These are phyloP conservation scores for Plagiodera versicolora DNA, from an alignment of 2,888 invertebrate genomes.

Conservation along the genomic window DNA sequence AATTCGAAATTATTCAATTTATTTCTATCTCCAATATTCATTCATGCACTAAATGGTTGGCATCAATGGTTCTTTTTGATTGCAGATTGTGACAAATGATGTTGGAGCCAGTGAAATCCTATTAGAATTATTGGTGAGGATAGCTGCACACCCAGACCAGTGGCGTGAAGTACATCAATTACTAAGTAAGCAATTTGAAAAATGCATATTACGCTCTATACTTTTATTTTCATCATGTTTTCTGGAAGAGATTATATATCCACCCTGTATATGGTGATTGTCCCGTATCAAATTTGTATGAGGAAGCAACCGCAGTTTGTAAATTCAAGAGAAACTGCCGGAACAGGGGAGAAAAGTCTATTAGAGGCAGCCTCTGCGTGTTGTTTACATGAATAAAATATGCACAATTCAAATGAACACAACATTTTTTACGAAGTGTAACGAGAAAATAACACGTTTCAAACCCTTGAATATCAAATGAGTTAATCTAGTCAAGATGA, in stretches of 20 bases:
- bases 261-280: neutral
- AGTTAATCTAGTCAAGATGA: too few species aligned
- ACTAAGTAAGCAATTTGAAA: constrained; percentile 47
- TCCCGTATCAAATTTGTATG: neutral
- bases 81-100: constrained; percentile 8
- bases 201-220: too few species aligned
- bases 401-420: neutral
- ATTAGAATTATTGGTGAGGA: constrained; percentile 52
- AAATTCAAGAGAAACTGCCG: neutral
- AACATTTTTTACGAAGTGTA: neutral
- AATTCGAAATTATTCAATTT: too few species aligned
- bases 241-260: neutral
- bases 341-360: neutral
- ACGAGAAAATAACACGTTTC: neutral
- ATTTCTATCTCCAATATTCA: too few species aligned
- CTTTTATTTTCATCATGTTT: too few species aligned
- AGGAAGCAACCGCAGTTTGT: neutral
- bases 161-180: constrained; percentile 52
- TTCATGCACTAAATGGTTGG: too few species aligned
- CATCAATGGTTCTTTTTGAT: too few species aligned
- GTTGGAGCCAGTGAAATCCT: constrained; percentile 49
- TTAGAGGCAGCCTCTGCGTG: neutral
- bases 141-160: constrained; percentile 52
- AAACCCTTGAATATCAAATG: too few species aligned
- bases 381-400: neutral